Base-by-base conservation (phyloP, 1,140 invertebrate species). In the Antheraea pernyi region DNA sequence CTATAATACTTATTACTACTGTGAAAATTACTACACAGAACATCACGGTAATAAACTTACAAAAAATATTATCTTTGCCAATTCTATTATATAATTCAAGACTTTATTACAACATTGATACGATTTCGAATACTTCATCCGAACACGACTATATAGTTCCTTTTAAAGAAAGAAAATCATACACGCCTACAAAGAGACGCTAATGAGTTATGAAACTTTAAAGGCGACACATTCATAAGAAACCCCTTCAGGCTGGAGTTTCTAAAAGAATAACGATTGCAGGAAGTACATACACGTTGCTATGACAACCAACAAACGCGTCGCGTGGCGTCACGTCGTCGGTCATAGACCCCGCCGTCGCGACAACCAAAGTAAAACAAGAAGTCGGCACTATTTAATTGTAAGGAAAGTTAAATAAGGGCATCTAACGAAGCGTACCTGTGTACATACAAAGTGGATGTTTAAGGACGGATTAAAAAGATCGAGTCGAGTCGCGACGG, bases 321-420 rank as follows among this genome's bases (percentile, higher is more conserved):
- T 42, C 80, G 86, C 22, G 22, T 30, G 22, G 22, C 22, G 22
- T 30, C 22, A 30, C 22, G 22, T 4, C 84, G 80, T 85, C 84
- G 86, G 86, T 87, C 88, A 83, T 80, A 81, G 84, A 89, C 86
- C 88, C 83, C 78, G 70, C 53, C 75, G 86, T 89, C 81, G 84
- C 84, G 85, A 88, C 88, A 83, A 80, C 79, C 77, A 81, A 87
- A 86, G 81, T 85, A 84, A 84, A 89, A 86, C 82, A 87, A 87
- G 79, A 87, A 85, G 82, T 76, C 75, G 80, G 76, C 79, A 85
- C 84, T 86, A 85, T 30, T 83, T 87, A 84, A 87, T 58, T 85
- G 79, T 78, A 72, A 77, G 76, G 79, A 77, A 81, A 81, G 70
- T 87, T 80, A 83, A 84, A 85, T 79, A 84, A 79, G 83, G 83